Conservation (phyloP, 2,113 vertebrate genomes). For the Labeo rohita region DNA sequence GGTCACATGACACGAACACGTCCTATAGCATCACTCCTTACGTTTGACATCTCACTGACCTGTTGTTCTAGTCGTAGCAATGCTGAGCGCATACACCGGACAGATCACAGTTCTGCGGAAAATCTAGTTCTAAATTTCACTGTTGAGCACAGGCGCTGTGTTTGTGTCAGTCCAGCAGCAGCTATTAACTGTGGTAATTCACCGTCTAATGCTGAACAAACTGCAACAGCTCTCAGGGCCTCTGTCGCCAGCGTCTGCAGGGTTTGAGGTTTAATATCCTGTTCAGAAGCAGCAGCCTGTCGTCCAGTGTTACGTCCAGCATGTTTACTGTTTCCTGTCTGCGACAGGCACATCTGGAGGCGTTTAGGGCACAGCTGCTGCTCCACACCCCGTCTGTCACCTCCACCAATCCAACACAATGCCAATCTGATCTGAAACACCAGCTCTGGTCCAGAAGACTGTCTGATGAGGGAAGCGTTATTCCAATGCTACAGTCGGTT, state of each 20-base stretch:
- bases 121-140: neutral
- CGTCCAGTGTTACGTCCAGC: neutral
- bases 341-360: conserved; percentile 63
- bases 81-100: neutral
- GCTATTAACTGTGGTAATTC: neutral
- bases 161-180: neutral
- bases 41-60: neutral
- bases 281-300: neutral
- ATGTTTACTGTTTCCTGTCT: conserved; percentile 31
- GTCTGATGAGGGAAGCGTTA: neutral
- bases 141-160: neutral
- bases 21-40: neutral
- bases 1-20: neutral
- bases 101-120: neutral
- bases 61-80: neutral
- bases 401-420: conserved; percentile 13
- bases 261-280: neutral
- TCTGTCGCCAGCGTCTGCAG: neutral
- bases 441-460: neutral
- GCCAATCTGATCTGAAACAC: neutral
- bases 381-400: neutral
- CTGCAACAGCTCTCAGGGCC: too few species aligned
- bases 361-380: conserved; percentile 55
- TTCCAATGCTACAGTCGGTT: neutral
- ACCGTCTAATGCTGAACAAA: neutral